Evolutionary conservation across 2,113 vertebrate species (phyloP), one percentile per base, ranked within the genome.

Genomic region (Pongo pygmaeus): DNA sequence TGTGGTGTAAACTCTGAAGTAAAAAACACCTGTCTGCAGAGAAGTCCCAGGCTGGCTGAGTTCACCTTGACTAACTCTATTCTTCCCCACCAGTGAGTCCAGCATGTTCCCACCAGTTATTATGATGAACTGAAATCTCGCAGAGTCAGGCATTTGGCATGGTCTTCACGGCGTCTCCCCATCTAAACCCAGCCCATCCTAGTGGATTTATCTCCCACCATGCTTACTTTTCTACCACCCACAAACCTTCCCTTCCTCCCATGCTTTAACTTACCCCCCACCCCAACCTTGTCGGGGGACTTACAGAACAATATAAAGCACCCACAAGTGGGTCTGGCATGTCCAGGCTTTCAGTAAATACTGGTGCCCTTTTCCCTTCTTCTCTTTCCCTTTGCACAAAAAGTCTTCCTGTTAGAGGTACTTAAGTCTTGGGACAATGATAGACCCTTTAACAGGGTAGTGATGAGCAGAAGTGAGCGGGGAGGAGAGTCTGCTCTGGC

Each of bases 141-240:
- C n/a, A 10, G 11, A 9, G 18, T 30, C 6, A 1, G 46, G 32
- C 48, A n/a, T 3, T 59, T 8, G 9, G 16, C 11, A 0, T 5
- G 72, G 64, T 11, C 0, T 52, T 64, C 46, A 17, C 3, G 3
- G 27, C 8, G 14, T 38, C 16, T 6, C 32, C 50, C 72, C 22
- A 23, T 20, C 67, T 38, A 20, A 43, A 18, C n/a, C 18, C 16
- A 30, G 43, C 25, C 43, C 35, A 11, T 16, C 85, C 74, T 32
- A 43, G 23, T 69, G 79, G 8, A 16, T 52, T 13, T 74, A 13
- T 1, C 10, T 79, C 50, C 64, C 57, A 75, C 0, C 4, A 4
- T 8, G 35, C 78, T 64, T 50, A 69, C 89, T 80, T 74, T 48
- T 9, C 38, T 3, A 5, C 5, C 69, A 25, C 35, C 69, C n/a